Evolutionary conservation across 2,113 vertebrate species (phyloP).

Genomic region (Marcusenius ussheri): DNA sequence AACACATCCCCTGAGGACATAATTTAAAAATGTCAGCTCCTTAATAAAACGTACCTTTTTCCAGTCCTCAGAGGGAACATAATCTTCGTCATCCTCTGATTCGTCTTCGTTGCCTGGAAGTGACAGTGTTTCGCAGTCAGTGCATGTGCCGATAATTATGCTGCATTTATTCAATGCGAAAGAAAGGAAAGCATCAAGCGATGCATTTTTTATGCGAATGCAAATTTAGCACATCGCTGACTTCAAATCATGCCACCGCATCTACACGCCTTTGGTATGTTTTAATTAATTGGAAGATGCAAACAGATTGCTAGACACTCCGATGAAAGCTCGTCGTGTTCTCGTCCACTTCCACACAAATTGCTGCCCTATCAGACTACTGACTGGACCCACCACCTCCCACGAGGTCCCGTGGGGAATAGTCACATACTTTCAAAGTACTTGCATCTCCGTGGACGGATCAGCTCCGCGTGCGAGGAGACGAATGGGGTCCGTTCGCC

Average conservation of each 20-base stretch:
- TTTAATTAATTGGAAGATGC: neutral
- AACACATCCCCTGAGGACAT: neutral
- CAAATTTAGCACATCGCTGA: neutral
- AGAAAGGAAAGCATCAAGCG: neutral
- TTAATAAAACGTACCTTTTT: slow-evolving; percentile 74
- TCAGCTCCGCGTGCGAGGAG: slow-evolving; percentile 73
- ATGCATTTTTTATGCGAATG: neutral
- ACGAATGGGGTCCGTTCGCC: slow-evolving; percentile 72
- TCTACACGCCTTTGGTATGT: neutral
- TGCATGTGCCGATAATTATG: neutral
- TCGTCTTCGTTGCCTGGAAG: slow-evolving; percentile 81
- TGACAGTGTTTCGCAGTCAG: neutral
- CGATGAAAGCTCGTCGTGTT: neutral
- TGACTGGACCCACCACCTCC: neutral
- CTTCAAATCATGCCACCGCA: neutral
- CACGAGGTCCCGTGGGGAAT: neutral
- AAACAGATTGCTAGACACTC: neutral
- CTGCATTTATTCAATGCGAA: neutral
- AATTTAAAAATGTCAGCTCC: neutral
- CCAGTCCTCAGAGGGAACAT: slow-evolving; percentile 96
- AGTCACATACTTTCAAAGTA: slow-evolving; percentile 86
- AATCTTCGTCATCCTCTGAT: slow-evolving; percentile 97
- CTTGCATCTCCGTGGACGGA: slow-evolving; percentile 79
- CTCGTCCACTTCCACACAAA: neutral
- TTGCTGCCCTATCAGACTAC: neutral